Evolutionary conservation across 2,888 invertebrate genomes (phyloP), one percentile per base, ranked within the genome.

Genomic region (Yponomeuta malinellus): DNA sequence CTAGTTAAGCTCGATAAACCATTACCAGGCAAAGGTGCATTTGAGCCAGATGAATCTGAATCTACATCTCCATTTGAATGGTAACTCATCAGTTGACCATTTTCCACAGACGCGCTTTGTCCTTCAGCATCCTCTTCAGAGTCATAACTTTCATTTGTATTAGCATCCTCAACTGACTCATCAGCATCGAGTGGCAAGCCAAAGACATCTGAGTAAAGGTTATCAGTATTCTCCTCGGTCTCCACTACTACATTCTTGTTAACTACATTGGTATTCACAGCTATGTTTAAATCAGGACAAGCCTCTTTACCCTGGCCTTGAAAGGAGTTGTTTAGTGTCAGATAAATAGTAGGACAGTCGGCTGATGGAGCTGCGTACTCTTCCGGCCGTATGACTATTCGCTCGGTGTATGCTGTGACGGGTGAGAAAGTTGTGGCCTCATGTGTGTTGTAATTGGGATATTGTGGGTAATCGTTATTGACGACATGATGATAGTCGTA

Each of bases 231-330:
- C 75, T 89, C 90, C 8, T 90, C 89, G 0, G 91, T 84, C 75
- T 92, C 93, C 48, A 89, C 80, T 10, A 91, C 87, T 43, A 91
- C 86, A 73, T 93, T 93, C 73, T 93, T 93, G 75, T 94, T 95
- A 64, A 95, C 88, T 2, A 95, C 92, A 77, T 95, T 95, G 0
- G 95, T 95, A 74, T 95, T 95, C 2, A 95, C 94, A 23, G 95
- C 94, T 72, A 95, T 94, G 78, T 95, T 95, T 73, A 95, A 84
- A 85, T 95, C 95, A 0, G 95, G 94, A 76, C 95, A 95, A 5
- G 93, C 94, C 76, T 94, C 93, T 80, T 95, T 95, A 68, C 89
- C 93, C 78, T 94, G 92, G 6, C 92, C 90, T 85, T 84, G 93
- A 80, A 89, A 92, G 48, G 86, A 93, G 74, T 85, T 94, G 77